These are phyloP conservation scores for Hozukius guyotensis DNA, from an alignment of 2,797 vertebrate genomes.

Conservation along the genomic window DNA sequence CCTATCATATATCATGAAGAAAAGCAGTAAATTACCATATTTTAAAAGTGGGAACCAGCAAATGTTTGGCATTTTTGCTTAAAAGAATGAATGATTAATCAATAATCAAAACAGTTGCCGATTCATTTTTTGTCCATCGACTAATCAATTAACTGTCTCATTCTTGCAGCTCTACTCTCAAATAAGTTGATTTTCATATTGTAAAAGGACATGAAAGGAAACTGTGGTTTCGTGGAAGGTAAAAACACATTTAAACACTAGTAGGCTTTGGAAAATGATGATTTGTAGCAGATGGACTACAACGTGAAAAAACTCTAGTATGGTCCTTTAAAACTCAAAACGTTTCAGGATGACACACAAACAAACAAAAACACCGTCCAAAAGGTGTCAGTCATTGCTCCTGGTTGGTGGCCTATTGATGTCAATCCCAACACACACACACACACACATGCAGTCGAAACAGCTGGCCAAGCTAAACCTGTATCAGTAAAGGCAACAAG, in stretches of 20 bases:
- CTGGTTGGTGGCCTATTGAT: constrained; percentile 52
- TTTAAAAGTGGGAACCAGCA: neutral
- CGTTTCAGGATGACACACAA: neutral
- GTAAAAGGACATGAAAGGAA: neutral
- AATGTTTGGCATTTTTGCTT: neutral
- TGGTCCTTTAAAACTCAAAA: neutral
- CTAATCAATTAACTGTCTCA: neutral
- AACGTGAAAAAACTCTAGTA: neutral
- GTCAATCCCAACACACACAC: constrained; percentile 19
- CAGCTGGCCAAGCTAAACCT: constrained; percentile 74
- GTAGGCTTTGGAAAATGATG: neutral
- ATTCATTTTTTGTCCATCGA: neutral
- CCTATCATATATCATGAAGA: neutral
- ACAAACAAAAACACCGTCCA: constrained; percentile 4
- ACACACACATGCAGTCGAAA: constrained; percentile 19
- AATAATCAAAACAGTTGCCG: neutral
- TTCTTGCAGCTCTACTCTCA: neutral
- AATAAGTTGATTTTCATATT: neutral
- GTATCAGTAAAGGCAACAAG: constrained; percentile 67
- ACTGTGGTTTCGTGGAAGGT: neutral
- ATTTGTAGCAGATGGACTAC: neutral
- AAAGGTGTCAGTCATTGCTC: constrained; percentile 45
- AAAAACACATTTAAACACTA: neutral
- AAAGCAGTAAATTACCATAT: neutral
- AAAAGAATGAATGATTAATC: neutral